Percentiles rank a stretch among this genome's conserved stretches.
Conservation (phyloP, 2,113 vertebrate genomes). For the Laticauda laticaudata region DNA sequence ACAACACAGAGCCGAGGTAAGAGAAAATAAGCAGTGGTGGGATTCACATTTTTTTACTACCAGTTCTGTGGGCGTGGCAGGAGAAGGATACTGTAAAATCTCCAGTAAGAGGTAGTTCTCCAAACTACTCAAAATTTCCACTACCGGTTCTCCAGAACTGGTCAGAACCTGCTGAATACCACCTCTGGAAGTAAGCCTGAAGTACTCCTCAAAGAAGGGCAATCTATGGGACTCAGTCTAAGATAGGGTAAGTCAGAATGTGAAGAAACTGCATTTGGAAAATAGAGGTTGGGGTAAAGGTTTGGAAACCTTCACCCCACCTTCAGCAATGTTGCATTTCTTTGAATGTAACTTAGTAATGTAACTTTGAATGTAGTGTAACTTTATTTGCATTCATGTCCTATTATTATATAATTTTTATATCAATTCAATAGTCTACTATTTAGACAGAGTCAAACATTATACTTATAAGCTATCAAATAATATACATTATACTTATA, state of each 20-base stretch:
- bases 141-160: no score
- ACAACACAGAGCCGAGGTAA: slow-evolving; percentile 84
- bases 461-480: not conserved
- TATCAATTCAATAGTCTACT: not conserved
- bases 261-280: not conserved
- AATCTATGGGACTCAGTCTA: not conserved
- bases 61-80: no score
- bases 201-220: not conserved
- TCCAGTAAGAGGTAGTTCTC: no score
- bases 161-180: no score
- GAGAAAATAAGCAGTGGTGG: not conserved
- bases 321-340: not conserved
- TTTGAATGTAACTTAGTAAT: not conserved
- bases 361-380: not conserved
- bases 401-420: not conserved
- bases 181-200: rapidly evolving
- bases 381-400: not conserved
- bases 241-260: not conserved
- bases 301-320: not conserved
- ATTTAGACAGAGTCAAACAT: not conserved
- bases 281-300: no score
- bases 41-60: no score
- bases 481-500: not conserved
- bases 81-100: no score
- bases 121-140: no score